These are phyloP conservation scores for Chydorus sphaericus DNA, from an alignment of 2,888 invertebrate genomes.

Conservation along the genomic window DNA sequence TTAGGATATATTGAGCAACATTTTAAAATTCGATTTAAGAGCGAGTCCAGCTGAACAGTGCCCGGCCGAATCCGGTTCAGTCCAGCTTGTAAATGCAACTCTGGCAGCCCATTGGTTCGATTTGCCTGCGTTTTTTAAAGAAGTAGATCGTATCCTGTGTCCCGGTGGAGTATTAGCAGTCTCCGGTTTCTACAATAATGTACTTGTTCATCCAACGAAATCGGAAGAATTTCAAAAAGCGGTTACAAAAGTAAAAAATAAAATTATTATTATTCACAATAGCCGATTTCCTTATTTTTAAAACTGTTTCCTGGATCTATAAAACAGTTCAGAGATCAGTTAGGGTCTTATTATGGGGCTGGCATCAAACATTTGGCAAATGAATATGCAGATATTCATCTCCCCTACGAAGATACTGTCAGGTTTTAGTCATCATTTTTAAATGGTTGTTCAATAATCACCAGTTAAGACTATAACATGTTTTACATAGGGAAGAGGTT, in stretches of 20 bases:
- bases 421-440: not conserved
- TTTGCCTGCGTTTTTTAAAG: slow-evolving; percentile 25
- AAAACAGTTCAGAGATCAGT: not conserved
- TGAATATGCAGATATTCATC: slow-evolving; percentile 20
- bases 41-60: slow-evolving; percentile 26
- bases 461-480: not conserved
- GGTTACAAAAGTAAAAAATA: slow-evolving; percentile 20
- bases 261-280: no score
- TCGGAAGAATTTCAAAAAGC: slow-evolving; percentile 19
- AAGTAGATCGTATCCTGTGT: slow-evolving; percentile 26
- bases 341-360: not conserved
- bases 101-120: slow-evolving; percentile 31
- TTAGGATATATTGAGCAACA: no score
- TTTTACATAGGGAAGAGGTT: not conserved
- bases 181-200: slow-evolving; percentile 13
- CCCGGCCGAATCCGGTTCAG: slow-evolving; percentile 19
- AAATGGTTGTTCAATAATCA: not conserved
- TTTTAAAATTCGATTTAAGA: no score
- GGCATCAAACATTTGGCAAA: not conserved
- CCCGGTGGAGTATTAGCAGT: slow-evolving; percentile 25
- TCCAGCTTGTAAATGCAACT: slow-evolving; percentile 27
- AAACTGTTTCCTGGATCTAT: not conserved
- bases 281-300: no score
- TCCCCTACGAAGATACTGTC: slow-evolving; percentile 20
- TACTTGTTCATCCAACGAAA: not conserved